phyloP scores from a whole-genome alignment of 2,113 vertebrate genomes.

The Chlorodrepanis virens region DNA sequence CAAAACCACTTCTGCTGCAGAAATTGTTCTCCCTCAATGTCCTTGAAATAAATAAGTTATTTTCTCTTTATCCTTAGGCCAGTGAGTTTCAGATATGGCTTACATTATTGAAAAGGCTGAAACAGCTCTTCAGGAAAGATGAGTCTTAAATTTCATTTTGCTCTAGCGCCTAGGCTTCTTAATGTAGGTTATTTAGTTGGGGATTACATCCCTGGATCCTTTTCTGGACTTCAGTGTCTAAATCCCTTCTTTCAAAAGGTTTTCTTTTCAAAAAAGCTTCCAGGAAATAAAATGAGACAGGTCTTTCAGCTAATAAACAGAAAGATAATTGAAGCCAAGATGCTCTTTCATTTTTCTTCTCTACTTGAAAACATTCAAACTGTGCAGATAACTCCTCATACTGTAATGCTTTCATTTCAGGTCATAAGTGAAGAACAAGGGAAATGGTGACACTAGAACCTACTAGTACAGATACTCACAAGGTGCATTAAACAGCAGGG shows the following conservation, averaged over 20 bases:
- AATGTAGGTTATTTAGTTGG: not conserved
- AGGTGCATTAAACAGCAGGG: not conserved
- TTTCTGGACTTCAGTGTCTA: not conserved
- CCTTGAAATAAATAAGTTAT: not conserved
- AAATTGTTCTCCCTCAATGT: not conserved
- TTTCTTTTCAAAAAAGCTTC: not conserved
- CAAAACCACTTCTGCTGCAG: not conserved
- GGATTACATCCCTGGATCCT: not conserved
- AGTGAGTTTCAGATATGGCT: not conserved
- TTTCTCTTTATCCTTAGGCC: not conserved
- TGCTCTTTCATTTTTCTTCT: not conserved
- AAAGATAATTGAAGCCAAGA: not conserved
- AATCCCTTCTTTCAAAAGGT: not conserved
- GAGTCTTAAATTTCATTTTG: not conserved
- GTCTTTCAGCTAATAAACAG: not conserved
- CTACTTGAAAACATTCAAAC: not conserved
- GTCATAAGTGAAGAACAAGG: not conserved
- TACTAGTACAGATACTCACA: not conserved
- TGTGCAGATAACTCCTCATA: not conserved
- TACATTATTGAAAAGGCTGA: not conserved
- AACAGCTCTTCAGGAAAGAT: not conserved
- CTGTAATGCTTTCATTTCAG: not conserved
- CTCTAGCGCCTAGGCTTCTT: not conserved
- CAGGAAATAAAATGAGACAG: not conserved
- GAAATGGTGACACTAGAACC: not conserved